Conservation (phyloP, 2,113 vertebrate species). For the Aviceda subcristata region DNA sequence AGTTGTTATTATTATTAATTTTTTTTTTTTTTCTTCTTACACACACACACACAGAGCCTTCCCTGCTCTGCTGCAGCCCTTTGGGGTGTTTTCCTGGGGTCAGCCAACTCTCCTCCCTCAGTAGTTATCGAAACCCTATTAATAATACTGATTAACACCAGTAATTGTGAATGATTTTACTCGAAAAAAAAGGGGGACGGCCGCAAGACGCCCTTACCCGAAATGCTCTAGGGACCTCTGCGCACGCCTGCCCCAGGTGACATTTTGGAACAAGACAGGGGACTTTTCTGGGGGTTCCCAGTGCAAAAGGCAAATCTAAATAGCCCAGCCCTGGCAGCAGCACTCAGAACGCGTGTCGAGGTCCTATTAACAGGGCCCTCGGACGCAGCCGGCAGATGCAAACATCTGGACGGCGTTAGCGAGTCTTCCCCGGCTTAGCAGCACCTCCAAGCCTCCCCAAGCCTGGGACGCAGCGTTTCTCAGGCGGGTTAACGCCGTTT, state of each 20-base stretch:
- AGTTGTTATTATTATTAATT: no score
- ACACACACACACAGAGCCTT: accelerated
- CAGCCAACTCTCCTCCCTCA: neutral
- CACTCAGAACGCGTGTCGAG: accelerated
- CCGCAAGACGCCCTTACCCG: accelerated
- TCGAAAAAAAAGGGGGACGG: neutral
- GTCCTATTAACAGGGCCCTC: accelerated
- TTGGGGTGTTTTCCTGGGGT: neutral
- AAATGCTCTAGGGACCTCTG: accelerated
- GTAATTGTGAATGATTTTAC: neutral
- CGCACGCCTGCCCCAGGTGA: neutral
- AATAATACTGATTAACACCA: accelerated
- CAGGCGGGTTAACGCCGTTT: no score
- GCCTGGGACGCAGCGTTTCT: accelerated
- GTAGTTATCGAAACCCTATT: neutral
- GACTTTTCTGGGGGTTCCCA: neutral
- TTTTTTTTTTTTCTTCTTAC: no score
- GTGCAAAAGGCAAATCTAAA: accelerated
- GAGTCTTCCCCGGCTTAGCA: neutral
- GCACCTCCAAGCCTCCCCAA: neutral
- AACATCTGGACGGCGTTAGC: neutral
- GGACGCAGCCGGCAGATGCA: neutral
- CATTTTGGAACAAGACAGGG: neutral
- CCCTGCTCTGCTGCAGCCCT: neutral
- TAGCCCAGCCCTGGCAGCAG: accelerated